These are phyloP conservation scores for Euspilapteryx auroguttella DNA, from an alignment of 2,888 invertebrate species.

Conservation along the genomic window DNA sequence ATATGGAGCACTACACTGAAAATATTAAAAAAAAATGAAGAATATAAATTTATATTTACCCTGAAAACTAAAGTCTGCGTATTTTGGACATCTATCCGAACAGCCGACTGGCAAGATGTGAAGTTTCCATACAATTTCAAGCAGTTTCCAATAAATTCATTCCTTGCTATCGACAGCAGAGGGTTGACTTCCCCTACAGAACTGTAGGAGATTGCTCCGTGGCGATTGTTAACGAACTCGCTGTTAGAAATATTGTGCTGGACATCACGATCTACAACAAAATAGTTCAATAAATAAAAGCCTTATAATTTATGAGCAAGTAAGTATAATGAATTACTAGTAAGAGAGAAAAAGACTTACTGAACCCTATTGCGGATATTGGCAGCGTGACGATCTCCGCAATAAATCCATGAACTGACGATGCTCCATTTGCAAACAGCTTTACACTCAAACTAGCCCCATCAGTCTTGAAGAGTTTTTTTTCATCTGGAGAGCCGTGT, in stretches of 20 bases:
- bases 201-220: constrained; percentile 85
- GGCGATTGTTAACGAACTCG: constrained; percentile 76
- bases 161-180: constrained; percentile 81
- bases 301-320: no score
- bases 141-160: constrained; percentile 86
- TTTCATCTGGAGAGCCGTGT: constrained; percentile 70
- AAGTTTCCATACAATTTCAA: constrained; percentile 92
- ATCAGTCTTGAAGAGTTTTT: constrained; percentile 73
- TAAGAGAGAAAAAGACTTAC: constrained; percentile 58
- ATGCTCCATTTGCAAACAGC: constrained; percentile 93
- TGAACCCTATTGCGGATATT: constrained; percentile 85
- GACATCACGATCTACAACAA: constrained; percentile 78
- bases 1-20: no score
- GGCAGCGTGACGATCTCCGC: constrained; percentile 96
- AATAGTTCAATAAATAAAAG: no score
- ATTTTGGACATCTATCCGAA: constrained; percentile 90
- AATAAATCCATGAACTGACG: constrained; percentile 92
- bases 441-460: constrained; percentile 85
- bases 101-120: constrained; percentile 82
- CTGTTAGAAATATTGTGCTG: constrained; percentile 89
- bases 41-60: constrained; percentile 55
- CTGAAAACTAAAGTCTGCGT: constrained; percentile 85
- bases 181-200: constrained; percentile 96
- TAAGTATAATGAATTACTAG: neutral
- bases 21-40: no score